Percentiles rank a stretch among this genome's conserved stretches.
Conservation (phyloP, 2,113 vertebrate genomes). For the Crotalus horridus region DNA sequence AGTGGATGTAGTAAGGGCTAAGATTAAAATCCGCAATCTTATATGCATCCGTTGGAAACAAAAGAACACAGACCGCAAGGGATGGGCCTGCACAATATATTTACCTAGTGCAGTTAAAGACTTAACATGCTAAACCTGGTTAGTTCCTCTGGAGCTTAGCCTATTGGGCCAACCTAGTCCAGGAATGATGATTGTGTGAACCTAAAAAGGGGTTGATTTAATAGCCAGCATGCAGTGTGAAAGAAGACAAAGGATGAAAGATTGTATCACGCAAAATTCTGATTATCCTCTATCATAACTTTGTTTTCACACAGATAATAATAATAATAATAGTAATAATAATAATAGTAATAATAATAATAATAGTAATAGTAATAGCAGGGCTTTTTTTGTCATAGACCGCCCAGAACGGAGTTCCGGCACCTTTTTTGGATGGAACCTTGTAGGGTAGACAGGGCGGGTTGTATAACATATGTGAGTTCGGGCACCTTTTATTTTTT, state of each 20-base stretch:
- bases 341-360: too few relatives aligned
- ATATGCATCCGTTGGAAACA: not conserved
- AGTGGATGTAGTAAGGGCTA: not conserved
- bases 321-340: too few relatives aligned
- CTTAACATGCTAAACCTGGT: not conserved
- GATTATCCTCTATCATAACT: not conserved
- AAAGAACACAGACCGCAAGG: not conserved
- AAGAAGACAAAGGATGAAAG: not conserved
- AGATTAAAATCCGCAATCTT: not conserved
- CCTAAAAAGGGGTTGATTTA: not conserved
- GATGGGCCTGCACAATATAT: not conserved
- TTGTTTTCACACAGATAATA: not conserved
- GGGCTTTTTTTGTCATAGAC: too few relatives aligned
- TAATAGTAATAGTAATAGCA: too few relatives aligned
- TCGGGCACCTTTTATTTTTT: too few relatives aligned
- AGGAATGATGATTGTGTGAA: not conserved
- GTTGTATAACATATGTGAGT: too few relatives aligned
- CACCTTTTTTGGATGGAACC: too few relatives aligned
- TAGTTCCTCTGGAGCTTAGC: not conserved
- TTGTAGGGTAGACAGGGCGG: too few relatives aligned
- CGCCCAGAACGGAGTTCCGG: too few relatives aligned
- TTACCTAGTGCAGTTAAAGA: not conserved
- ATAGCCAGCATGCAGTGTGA: not conserved
- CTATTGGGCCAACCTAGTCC: not conserved
- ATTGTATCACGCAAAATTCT: not conserved